A percentile compares a stretch with the other conserved stretches of the same genome.
Conservation (phyloP, 92 coral and sea anemone genomes). For the Actinernus sp. region DNA sequence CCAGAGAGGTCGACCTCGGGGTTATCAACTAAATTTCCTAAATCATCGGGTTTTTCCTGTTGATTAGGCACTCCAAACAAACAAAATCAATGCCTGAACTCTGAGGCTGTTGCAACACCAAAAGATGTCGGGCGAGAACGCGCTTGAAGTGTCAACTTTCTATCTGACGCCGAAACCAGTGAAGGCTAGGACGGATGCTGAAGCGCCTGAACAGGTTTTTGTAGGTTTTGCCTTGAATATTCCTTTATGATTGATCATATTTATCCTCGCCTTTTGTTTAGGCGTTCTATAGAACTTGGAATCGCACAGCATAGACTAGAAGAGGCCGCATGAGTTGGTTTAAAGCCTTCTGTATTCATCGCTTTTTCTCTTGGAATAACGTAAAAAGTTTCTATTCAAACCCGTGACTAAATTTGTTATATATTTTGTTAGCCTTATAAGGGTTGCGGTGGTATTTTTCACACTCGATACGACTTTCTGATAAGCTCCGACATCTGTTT, state of each 20-base stretch:
- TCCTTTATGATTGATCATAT: too few relatives aligned
- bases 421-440: background rate
- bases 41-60: too few relatives aligned
- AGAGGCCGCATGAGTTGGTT: too few relatives aligned
- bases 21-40: too few relatives aligned
- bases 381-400: too few relatives aligned
- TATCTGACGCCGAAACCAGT: slow-evolving; percentile 10
- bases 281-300: too few relatives aligned
- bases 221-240: too few relatives aligned
- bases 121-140: slow-evolving; percentile 3
- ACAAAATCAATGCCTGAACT: slow-evolving; percentile 1
- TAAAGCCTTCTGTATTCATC: too few relatives aligned
- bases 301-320: too few relatives aligned
- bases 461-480: background rate
- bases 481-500: slow-evolving; percentile 32
- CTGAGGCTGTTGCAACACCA: background rate
- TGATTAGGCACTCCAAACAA: slow-evolving; percentile 8
- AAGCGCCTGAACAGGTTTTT: slow-evolving; percentile 5
- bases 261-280: too few relatives aligned
- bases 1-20: too few relatives aligned
- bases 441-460: background rate
- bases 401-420: background rate
- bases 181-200: background rate
- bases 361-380: too few relatives aligned
- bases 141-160: slow-evolving; percentile 7